A percentile compares a stretch with the other conserved stretches of the same genome.
Evolutionary conservation across 2,888 invertebrate genomes (phyloP).

Genomic region (Himalopsyche kuldschensis): DNA sequence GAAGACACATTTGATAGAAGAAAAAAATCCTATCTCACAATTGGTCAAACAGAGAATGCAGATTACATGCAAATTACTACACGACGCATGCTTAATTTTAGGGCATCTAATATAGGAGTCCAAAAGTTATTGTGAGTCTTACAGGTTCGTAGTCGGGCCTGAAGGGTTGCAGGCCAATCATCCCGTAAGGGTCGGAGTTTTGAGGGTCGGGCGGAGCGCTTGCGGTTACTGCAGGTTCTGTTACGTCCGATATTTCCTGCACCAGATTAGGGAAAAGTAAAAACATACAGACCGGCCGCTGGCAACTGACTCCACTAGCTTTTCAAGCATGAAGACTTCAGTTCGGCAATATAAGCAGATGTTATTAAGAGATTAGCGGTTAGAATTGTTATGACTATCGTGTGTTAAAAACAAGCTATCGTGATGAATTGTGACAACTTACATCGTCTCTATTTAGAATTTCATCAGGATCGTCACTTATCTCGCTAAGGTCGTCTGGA

Average conservation of each 20-base stretch:
- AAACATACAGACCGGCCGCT: slow-evolving; percentile 4
- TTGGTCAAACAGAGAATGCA: neutral
- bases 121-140: slow-evolving; percentile 18
- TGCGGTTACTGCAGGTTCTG: slow-evolving; percentile 25
- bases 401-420: neutral
- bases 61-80: neutral
- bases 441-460: slow-evolving; percentile 79
- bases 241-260: slow-evolving; percentile 41
- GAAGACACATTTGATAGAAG: neutral
- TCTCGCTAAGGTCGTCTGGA: slow-evolving; percentile 79
- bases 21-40: neutral
- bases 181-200: slow-evolving; percentile 34
- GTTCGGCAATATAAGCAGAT: neutral
- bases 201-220: slow-evolving; percentile 19
- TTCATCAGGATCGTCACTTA: slow-evolving; percentile 87
- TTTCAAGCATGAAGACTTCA: neutral
- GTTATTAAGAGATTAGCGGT: neutral
- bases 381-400: neutral
- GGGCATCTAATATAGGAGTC: neutral
- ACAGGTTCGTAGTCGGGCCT: slow-evolving; percentile 39
- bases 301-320: neutral
- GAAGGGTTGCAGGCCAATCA: slow-evolving; percentile 38
- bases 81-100: neutral
- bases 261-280: slow-evolving; percentile 34
- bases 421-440: slow-evolving; percentile 41